Evolutionary conservation across 2,888 invertebrate genomes (phyloP), one percentile per base, ranked within the genome.

Genomic region (Sceliomorpha sp.): DNA sequence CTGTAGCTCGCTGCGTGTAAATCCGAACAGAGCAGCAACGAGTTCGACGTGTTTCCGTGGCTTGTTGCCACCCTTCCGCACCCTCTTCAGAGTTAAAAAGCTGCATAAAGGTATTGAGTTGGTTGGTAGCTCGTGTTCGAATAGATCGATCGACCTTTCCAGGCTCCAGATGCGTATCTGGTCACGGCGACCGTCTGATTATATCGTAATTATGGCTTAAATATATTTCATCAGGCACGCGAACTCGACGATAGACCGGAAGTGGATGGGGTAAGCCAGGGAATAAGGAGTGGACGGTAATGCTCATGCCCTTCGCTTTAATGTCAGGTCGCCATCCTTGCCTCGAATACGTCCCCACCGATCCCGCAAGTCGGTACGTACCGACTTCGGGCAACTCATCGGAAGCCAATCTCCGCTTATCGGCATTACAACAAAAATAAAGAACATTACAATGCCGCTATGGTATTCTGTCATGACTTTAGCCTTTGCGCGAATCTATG

Each of bases 131-230:
- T 69, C 62, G 72, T 64, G 73, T 77, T 75, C 73, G 77, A 81
- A 76, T 68, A 74, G 74, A 84, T 83, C 82, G 82, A 85, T 85
- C 84, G 82, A 76, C 79, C 75, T 69, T 75, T 69, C 70, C 68
- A 44, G 63, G 48, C 70, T 75, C 73, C 71, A 78, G 81, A 79
- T 78, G 78, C 75, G 77, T 81, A 82, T 84, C 81, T 80, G 78
- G 79, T 80, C 82, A 82, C 81, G 81, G 80, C 79, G 79, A 75
- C 74, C 72, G 75, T 71, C 75, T 78, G 84, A 84, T 85, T 83
- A 78, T 82, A 83, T 85, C 83, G 82, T 82, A 83, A 85, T 85
- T 84, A 83, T 79, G 76, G 77, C 78, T 82, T 81, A 83, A 85
- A 84, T 82, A 84, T 85, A 84, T 81, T 82, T 82, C 80, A 80